Percentiles rank a stretch among this genome's conserved stretches.
Evolutionary conservation across 2,113 vertebrate species (phyloP).

Genomic region (Larimichthys polyactis): DNA sequence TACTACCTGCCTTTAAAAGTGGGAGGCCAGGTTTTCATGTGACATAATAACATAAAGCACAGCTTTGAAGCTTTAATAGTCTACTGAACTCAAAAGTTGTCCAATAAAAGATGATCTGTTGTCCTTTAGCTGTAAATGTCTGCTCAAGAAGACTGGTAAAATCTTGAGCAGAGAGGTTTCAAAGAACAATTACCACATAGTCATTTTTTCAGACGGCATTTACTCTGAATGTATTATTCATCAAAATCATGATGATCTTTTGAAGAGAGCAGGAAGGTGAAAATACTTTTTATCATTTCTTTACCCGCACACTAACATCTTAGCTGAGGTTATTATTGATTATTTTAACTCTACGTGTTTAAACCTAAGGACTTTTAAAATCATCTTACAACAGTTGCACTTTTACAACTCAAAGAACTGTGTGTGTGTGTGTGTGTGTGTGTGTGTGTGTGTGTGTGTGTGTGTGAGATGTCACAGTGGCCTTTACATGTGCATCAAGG

Average conservation of each 20-base stretch:
- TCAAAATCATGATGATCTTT: neutral
- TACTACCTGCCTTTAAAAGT: conserved; percentile 16
- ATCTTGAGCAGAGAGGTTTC: neutral
- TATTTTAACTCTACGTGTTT: neutral
- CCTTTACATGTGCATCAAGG: neutral
- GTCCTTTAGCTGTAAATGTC: conserved; percentile 27
- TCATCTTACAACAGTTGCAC: neutral
- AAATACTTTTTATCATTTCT: neutral
- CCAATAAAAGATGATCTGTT: conserved; percentile 25
- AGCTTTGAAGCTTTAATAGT: conserved; percentile 8
- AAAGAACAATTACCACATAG: neutral
- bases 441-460: too few relatives aligned
- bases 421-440: too few relatives aligned
- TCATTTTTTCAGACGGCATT: neutral
- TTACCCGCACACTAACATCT: neutral
- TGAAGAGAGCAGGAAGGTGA: neutral
- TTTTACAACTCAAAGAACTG: neutral
- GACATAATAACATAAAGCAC: conserved; percentile 1
- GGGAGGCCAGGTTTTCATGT: neutral
- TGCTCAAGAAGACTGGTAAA: neutral
- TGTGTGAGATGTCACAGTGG: too few relatives aligned
- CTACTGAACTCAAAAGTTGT: conserved; percentile 5
- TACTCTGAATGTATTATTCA: conserved; percentile 12
- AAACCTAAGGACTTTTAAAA: neutral
- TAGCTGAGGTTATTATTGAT: neutral